A percentile compares a stretch with the other conserved stretches of the same genome.
These are phyloP conservation scores for Galaxias olidus DNA, from an alignment of 2,797 vertebrate species.

Conservation along the genomic window DNA sequence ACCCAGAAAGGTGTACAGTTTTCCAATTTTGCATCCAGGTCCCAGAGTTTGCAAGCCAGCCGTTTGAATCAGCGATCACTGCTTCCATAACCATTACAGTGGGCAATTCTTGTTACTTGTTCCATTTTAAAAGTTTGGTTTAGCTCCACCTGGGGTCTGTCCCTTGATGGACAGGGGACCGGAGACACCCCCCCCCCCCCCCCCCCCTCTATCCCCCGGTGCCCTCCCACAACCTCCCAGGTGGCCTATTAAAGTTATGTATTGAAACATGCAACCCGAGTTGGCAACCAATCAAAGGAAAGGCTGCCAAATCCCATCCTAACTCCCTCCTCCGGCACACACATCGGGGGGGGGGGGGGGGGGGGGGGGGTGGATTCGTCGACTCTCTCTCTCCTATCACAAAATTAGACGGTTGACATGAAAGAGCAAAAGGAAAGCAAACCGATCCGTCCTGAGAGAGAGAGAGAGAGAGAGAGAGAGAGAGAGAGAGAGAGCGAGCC, in stretches of 20 bases:
- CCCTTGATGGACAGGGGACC: slow-evolving; percentile 45
- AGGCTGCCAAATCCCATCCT: slow-evolving; percentile 30
- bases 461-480: slow-evolving; percentile 31
- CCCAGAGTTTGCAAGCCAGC: slow-evolving; percentile 18
- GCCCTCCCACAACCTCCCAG: slow-evolving; percentile 28
- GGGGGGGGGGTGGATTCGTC: too few species aligned
- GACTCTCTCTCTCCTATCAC: slow-evolving; percentile 22
- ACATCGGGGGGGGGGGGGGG: too few species aligned
- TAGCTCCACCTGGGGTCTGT: slow-evolving; percentile 30
- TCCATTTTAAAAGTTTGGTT: slow-evolving; percentile 31
- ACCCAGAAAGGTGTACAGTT: slow-evolving; percentile 42
- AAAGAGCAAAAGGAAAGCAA: slow-evolving; percentile 31
- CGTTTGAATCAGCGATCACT: background rate
- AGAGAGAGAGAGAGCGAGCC: slow-evolving; percentile 20
- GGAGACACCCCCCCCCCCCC: slow-evolving; percentile 17
- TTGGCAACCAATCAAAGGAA: slow-evolving; percentile 53
- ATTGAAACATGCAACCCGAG: slow-evolving; percentile 37
- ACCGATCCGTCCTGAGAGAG: slow-evolving; percentile 44
- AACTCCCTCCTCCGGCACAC: background rate
- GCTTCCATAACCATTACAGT: slow-evolving; percentile 41
- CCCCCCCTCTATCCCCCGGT: too few species aligned
- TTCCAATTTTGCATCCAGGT: slow-evolving; percentile 35
- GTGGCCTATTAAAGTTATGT: slow-evolving; percentile 41
- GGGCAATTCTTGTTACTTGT: slow-evolving; percentile 30
- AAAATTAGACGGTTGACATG: slow-evolving; percentile 26